phyloP scores from a whole-genome alignment of 2,888 invertebrate species.

The Cynaeus angustus region DNA sequence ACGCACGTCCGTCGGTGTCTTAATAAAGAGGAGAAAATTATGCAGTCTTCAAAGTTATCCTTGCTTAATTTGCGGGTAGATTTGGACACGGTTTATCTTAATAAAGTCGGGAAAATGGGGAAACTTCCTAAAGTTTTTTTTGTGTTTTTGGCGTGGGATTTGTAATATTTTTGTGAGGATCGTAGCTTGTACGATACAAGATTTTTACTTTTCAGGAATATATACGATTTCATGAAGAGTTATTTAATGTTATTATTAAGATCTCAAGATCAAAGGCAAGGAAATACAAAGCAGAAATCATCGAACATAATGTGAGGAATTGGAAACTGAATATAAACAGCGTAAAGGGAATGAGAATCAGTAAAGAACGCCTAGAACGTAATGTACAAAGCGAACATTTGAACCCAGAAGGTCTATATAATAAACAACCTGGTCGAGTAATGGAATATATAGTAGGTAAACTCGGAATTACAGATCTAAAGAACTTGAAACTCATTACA shows the following conservation, averaged over 20 bases:
- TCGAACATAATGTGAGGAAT: constrained; percentile 21
- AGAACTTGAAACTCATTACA: constrained; percentile 32
- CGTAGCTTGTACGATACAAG: background rate
- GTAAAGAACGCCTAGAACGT: constrained; percentile 26
- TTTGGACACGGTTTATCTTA: constrained; percentile 42
- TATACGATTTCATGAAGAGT: constrained; percentile 4
- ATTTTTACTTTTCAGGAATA: too few relatives aligned
- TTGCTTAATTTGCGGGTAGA: constrained; percentile 30
- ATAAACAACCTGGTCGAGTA: constrained; percentile 33
- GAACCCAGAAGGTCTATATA: constrained; percentile 33
- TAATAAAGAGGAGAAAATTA: constrained; percentile 30
- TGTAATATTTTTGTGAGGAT: constrained; percentile 28
- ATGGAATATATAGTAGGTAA: constrained; percentile 42
- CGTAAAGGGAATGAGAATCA: constrained; percentile 21
- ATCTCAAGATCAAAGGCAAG: constrained; percentile 15
- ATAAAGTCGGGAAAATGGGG: constrained; percentile 35
- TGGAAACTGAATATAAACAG: constrained; percentile 20
- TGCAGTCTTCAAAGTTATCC: constrained; percentile 35
- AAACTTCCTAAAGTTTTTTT: constrained; percentile 29
- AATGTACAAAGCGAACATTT: constrained; percentile 37
- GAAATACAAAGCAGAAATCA: constrained; percentile 18
- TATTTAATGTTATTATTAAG: constrained; percentile 16
- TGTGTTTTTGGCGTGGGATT: constrained; percentile 12
- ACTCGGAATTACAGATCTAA: constrained; percentile 33
- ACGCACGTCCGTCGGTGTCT: constrained; percentile 23